phyloP scores from a whole-genome alignment of 1,140 invertebrate species.

The Zaprionus africanus region DNA sequence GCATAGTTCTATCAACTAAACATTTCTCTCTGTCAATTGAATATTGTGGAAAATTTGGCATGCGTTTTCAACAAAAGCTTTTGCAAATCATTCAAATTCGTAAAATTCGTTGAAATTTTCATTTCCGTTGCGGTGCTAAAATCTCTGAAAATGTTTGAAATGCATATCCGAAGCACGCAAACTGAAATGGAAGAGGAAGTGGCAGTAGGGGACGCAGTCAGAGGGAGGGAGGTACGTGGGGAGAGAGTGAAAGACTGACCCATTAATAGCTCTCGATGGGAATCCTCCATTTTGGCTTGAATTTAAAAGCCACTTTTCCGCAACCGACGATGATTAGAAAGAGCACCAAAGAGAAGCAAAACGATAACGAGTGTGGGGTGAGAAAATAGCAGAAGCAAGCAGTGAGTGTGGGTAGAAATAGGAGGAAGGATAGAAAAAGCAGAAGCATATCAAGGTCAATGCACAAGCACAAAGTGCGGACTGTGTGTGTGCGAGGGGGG shows the following conservation, averaged over 20 bases:
- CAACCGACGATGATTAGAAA: slow-evolving; percentile 1
- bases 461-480: slow-evolving; percentile 3
- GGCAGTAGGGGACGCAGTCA: not conserved
- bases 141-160: slow-evolving; percentile 8
- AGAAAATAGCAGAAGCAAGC: not conserved
- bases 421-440: not conserved
- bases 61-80: slow-evolving; percentile 6
- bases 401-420: not conserved
- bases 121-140: slow-evolving; percentile 34
- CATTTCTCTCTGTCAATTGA: not conserved
- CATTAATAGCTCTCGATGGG: slow-evolving; percentile 10
- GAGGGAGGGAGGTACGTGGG: too few species aligned
- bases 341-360: not conserved
- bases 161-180: slow-evolving; percentile 17
- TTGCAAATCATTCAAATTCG: slow-evolving; percentile 35
- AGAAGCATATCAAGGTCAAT: slow-evolving; percentile 28
- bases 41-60: not conserved
- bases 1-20: not conserved
- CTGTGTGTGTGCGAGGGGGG: not conserved
- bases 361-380: not conserved
- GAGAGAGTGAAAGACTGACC: not conserved
- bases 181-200: not conserved
- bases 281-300: slow-evolving; percentile 21
- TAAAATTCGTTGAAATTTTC: slow-evolving; percentile 31
- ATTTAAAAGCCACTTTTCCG: slow-evolving; percentile 33